Conservation (phyloP, 2,113 vertebrate genomes). For the Sylvicapra grimmia region DNA sequence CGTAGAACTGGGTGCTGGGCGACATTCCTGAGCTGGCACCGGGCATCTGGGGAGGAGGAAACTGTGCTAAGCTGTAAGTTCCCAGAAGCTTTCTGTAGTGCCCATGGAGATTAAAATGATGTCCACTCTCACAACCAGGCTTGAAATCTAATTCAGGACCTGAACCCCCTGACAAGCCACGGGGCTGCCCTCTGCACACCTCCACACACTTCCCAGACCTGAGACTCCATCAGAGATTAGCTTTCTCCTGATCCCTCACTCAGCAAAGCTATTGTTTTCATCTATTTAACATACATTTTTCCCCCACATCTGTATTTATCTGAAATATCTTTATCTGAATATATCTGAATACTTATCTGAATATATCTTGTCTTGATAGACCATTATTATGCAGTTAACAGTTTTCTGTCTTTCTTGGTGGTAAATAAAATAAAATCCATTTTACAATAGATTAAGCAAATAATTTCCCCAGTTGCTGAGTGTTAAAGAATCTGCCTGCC, state of each 20-base stretch:
- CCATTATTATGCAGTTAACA: background rate
- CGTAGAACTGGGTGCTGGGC: background rate
- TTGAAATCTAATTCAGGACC: background rate
- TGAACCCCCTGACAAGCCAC: background rate
- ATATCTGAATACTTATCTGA: background rate
- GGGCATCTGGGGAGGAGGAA: background rate
- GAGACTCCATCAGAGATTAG: fast-evolving
- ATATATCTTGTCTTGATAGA: background rate
- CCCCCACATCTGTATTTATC: background rate
- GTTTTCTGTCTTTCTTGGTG: background rate
- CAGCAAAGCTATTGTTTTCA: background rate
- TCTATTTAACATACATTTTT: background rate
- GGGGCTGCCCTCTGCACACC: background rate
- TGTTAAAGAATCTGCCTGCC: background rate
- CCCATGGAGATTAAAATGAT: background rate
- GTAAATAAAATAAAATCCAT: background rate
- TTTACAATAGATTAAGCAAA: background rate
- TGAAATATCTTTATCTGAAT: background rate
- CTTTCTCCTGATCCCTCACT: background rate
- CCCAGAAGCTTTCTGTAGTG: background rate
- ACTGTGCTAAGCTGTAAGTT: background rate
- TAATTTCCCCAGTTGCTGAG: background rate
- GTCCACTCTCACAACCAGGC: fast-evolving
- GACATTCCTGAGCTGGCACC: background rate
- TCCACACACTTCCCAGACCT: fast-evolving